Percentiles rank a stretch among this genome's conserved stretches.
Conservation (phyloP, 2,888 invertebrate genomes). For the Craniophora ligustri region DNA sequence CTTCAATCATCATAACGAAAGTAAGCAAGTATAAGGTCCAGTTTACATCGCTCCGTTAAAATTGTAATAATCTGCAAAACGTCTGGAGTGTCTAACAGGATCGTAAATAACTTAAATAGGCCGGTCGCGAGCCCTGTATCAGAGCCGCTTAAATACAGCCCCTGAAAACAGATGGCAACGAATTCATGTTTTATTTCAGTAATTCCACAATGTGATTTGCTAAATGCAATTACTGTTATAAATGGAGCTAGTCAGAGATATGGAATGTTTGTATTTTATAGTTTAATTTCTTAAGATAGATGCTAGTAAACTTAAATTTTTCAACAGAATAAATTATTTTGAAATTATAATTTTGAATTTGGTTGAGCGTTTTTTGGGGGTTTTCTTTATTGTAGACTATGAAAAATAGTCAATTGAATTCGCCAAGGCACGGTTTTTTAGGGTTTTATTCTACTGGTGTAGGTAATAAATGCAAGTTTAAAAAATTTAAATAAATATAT, state of each 20-base stretch:
- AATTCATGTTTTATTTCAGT: constrained; percentile 12
- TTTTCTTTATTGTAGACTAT: too few species aligned
- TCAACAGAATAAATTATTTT: too few species aligned
- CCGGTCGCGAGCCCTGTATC: constrained; percentile 57
- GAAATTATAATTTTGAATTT: too few species aligned
- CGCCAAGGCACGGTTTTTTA: too few species aligned
- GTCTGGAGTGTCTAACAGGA: constrained; percentile 61
- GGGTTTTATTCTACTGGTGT: too few species aligned
- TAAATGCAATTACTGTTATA: background rate
- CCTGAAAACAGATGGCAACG: constrained; percentile 28
- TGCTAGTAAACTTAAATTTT: too few species aligned
- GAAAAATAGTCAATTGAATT: too few species aligned
- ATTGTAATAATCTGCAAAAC: constrained; percentile 59
- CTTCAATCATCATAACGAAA: constrained; percentile 33
- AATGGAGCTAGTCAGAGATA: background rate
- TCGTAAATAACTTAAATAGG: constrained; percentile 76
- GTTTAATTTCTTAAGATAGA: too few species aligned
- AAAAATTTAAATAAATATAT: too few species aligned
- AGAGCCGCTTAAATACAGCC: constrained; percentile 31
- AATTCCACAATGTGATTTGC: constrained; percentile 6
- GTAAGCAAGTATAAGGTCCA: constrained; percentile 31
- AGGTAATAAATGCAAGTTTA: too few species aligned
- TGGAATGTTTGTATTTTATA: background rate
- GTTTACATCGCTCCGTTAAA: constrained; percentile 43
- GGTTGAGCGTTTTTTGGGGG: too few species aligned